Percentiles rank a stretch among this genome's conserved stretches.
phyloP scores from a whole-genome alignment of 2,113 vertebrate genomes.

The Conger conger region DNA sequence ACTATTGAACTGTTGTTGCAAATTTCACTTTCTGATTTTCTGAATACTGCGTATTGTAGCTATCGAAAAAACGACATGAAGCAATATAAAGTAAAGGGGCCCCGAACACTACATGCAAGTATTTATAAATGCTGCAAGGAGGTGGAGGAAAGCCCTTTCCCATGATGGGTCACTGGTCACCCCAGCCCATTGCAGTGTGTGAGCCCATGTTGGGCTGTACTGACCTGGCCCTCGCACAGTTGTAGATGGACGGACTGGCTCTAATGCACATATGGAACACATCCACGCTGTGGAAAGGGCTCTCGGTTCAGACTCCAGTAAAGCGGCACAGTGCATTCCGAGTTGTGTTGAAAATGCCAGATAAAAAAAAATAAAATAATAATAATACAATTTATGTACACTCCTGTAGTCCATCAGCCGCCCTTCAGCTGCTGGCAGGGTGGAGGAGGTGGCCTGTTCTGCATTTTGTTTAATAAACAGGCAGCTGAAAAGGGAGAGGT shows the following conservation, averaged over 20 bases:
- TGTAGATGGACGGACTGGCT: not conserved
- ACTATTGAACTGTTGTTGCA: no score
- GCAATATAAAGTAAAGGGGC: not conserved
- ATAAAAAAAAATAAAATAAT: no score
- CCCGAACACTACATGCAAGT: not conserved
- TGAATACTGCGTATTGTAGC: no score
- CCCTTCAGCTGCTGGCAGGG: not conserved
- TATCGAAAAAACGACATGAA: no score
- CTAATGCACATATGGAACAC: not conserved
- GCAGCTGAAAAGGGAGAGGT: not conserved
- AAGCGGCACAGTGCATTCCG: not conserved
- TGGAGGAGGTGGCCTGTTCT: not conserved
- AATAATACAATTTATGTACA: not conserved
- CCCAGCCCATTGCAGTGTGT: not conserved
- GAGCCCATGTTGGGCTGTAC: not conserved
- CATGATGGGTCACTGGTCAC: no score
- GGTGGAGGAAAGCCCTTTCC: no score
- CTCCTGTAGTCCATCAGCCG: not conserved
- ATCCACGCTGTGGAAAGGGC: not conserved
- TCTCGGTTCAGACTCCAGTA: not conserved
- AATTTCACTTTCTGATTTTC: no score
- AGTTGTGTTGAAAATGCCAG: not conserved
- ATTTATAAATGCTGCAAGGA: not conserved
- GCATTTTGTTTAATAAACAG: no score
- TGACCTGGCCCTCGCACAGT: not conserved